Evolutionary conservation across 2,797 vertebrate genomes (phyloP), one percentile per base, ranked within the genome.

Genomic region (Masticophis lateralis): DNA sequence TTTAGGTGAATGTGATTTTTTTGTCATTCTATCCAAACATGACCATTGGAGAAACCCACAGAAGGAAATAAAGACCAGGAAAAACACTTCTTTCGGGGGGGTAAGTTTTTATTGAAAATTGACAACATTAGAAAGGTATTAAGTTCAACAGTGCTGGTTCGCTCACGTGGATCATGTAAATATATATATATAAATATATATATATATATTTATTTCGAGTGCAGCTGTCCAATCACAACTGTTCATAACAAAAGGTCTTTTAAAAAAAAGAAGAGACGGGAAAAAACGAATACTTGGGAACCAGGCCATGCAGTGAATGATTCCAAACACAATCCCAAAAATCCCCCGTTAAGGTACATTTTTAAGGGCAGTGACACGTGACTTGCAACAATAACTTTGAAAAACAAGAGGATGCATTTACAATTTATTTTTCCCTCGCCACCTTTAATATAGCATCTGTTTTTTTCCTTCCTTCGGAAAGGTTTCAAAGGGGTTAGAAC

Each of bases 101-200:
- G 57, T 89, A 56, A 93, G 74, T 96, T 95, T 97, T 98, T 97
- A 98, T 97, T 98, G 96, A 97, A 97, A 98, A 97, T 91, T 63
- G 94, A 97, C 97, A 87, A 93, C 94, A 96, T 96, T 96, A 97
- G 96, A 97, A 97, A 97, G 97, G 94, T 95, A 51, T 92, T 74
- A 87, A 94, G 96, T 94, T 92, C 66, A 97, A 96, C 96, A 94
- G 94, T 57, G 97, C 96, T 89, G 96, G 95, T 91, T 97, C 95
- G 4, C 57, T 93, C 90, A 1, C 16, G 94, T 47, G 88, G 43
- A 83, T 93, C n/a, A 56, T 89, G 95, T 28, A 14, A 95, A 91
- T 86, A 91, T 25, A 60, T 60, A 60, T 59, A 59, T 59, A 53
- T 53, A 53, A 2, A 91, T 86, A 91, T 25, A 16, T 57, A 57